These are phyloP conservation scores for Silurus aristotelis DNA, from an alignment of 2,797 vertebrate species.

Conservation along the genomic window DNA sequence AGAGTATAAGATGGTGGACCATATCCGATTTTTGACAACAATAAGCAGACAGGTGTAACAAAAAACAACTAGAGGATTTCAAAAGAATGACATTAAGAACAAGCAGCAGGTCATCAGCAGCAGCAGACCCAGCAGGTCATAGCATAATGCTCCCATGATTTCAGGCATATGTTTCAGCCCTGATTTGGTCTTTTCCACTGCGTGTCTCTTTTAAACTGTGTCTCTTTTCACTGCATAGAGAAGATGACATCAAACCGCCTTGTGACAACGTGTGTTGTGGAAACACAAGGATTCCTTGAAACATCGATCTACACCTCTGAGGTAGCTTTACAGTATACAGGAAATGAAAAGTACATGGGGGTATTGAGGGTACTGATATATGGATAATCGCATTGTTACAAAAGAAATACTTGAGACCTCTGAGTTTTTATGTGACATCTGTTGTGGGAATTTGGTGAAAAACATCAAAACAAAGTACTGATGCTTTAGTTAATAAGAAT, in stretches of 20 bases:
- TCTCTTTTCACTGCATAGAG: conserved; percentile 7
- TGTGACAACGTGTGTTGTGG: conserved; percentile 22
- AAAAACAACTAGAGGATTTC: background rate
- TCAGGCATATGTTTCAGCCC: background rate
- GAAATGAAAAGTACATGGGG: background rate
- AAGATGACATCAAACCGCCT: background rate
- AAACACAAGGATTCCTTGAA: conserved; percentile 29
- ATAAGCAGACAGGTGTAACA: background rate
- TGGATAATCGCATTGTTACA: too few species aligned
- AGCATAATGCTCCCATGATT: background rate
- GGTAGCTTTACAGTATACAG: conserved; percentile 38
- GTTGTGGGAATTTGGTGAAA: too few species aligned
- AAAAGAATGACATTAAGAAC: background rate
- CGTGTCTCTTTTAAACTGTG: background rate
- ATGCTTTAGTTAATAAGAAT: too few species aligned
- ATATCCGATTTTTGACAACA: background rate
- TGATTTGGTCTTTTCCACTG: background rate
- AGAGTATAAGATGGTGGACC: background rate
- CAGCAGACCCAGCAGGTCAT: background rate
- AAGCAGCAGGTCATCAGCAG: too few species aligned
- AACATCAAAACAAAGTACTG: too few species aligned
- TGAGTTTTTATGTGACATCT: too few species aligned
- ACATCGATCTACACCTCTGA: background rate
- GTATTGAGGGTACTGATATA: background rate
- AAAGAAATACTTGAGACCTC: too few species aligned